These are phyloP conservation scores for Pelecanus crispus DNA, from an alignment of 2,113 vertebrate genomes.

Conservation along the genomic window DNA sequence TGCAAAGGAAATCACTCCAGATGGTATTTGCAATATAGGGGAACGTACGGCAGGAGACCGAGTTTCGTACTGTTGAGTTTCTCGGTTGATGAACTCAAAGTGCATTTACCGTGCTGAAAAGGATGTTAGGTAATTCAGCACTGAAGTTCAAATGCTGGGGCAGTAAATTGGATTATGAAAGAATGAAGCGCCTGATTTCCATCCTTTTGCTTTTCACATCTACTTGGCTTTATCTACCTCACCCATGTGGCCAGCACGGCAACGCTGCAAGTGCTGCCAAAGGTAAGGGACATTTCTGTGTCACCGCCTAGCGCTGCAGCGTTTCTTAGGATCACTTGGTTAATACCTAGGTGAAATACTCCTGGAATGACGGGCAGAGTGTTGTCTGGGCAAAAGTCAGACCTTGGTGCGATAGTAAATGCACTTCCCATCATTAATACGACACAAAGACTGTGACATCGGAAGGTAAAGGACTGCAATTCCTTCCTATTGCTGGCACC, in stretches of 20 bases:
- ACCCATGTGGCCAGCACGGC: neutral
- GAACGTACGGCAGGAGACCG: neutral
- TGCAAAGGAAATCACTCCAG: neutral
- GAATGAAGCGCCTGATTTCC: neutral
- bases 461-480: neutral
- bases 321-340: accelerated
- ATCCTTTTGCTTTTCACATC: neutral
- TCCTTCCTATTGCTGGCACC: neutral
- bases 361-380: accelerated
- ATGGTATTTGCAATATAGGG: neutral
- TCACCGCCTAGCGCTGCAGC: accelerated
- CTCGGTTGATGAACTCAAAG: neutral
- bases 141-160: neutral
- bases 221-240: neutral
- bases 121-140: neutral
- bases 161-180: neutral
- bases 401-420: neutral
- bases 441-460: accelerated
- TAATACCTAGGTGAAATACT: neutral
- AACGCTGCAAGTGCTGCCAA: neutral
- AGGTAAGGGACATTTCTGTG: neutral
- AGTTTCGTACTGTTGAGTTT: neutral
- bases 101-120: neutral
- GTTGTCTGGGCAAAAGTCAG: neutral
- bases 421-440: accelerated